These are phyloP conservation scores for Hydrotaea cyrtoneurina DNA, from an alignment of 2,888 invertebrate genomes.

Conservation along the genomic window DNA sequence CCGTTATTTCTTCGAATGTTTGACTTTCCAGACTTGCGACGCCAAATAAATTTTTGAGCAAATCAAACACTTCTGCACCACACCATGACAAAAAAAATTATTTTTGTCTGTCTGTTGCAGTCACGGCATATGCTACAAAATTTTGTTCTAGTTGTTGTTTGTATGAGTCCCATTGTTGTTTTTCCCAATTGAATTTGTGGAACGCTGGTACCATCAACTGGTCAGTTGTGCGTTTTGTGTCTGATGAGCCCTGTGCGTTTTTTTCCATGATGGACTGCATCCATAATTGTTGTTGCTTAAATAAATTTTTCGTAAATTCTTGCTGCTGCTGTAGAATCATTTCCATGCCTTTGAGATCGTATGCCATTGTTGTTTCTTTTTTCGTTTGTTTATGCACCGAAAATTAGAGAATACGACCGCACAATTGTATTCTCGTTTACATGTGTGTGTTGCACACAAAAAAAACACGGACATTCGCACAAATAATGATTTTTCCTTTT, in stretches of 20 bases:
- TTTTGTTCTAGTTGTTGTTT: constrained; percentile 48
- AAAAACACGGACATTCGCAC: too few relatives aligned
- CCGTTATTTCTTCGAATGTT: constrained; percentile 40
- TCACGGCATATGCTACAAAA: constrained; percentile 52
- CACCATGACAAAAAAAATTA: constrained; percentile 58
- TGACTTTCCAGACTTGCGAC: constrained; percentile 29
- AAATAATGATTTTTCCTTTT: too few relatives aligned
- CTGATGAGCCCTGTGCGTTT: not conserved
- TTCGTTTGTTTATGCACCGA: not conserved
- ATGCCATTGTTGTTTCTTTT: not conserved
- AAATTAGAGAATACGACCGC: too few relatives aligned
- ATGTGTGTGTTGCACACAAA: too few relatives aligned
- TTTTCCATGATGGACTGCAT: constrained; percentile 24
- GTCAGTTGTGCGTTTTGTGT: not conserved
- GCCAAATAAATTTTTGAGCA: constrained; percentile 58
- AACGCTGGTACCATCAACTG: constrained; percentile 60
- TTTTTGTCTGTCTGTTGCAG: constrained; percentile 43
- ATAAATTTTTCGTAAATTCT: constrained; percentile 20
- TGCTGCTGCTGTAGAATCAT: constrained; percentile 1
- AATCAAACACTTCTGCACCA: constrained; percentile 48
- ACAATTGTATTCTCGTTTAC: not conserved
- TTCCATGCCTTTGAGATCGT: not conserved
- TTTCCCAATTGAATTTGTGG: constrained; percentile 58
- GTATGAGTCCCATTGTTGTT: constrained; percentile 52
- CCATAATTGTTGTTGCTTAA: constrained; percentile 36